phyloP scores from a whole-genome alignment of 2,888 invertebrate genomes.

The Nyleta sp. region DNA sequence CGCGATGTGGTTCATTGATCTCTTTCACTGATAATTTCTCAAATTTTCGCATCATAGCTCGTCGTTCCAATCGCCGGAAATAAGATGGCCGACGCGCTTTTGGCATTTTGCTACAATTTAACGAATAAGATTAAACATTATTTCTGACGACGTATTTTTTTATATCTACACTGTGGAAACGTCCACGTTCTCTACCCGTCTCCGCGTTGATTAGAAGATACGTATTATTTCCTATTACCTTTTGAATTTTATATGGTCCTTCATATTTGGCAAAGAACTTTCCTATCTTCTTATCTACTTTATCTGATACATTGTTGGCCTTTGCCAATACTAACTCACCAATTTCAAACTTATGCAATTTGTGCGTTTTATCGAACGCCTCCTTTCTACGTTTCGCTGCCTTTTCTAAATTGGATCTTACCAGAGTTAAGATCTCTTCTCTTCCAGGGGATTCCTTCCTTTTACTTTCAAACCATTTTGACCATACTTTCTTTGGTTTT shows the following conservation, averaged over 20 bases:
- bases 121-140: background rate
- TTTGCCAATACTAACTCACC: constrained; percentile 4
- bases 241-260: constrained; percentile 5
- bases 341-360: background rate
- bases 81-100: background rate
- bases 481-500: constrained; percentile 8
- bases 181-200: background rate
- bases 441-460: background rate
- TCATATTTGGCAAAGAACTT: constrained; percentile 7
- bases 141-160: background rate
- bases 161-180: background rate
- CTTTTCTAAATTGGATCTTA: background rate
- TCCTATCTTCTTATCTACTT: background rate
- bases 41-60: too few relatives aligned
- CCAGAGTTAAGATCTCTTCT: constrained; percentile 4
- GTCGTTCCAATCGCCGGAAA: background rate
- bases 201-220: background rate
- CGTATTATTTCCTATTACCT: background rate
- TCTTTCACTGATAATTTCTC: too few relatives aligned
- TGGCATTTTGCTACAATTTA: background rate
- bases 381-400: background rate
- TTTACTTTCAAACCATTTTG: background rate
- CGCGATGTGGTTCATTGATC: too few relatives aligned
- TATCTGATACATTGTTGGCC: background rate
- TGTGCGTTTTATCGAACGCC: background rate